Percentiles rank a stretch among this genome's conserved stretches.
phyloP scores from a whole-genome alignment of 2,797 vertebrate genomes.

The Melanogrammus aeglefinus region DNA sequence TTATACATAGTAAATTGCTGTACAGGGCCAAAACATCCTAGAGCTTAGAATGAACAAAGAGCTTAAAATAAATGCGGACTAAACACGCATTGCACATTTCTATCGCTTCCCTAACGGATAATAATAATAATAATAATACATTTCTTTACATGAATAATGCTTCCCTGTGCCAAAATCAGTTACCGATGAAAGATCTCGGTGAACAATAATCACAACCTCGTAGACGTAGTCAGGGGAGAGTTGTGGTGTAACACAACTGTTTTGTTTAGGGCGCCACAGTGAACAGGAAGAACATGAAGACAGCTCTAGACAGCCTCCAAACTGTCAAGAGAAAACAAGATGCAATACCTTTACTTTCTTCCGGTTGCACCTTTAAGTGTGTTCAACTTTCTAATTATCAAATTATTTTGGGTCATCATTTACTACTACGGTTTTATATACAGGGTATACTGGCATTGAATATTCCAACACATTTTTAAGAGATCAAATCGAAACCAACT shows the following conservation, averaged over 20 bases:
- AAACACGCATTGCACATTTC: background rate
- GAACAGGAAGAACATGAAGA: too few species aligned
- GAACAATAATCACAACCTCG: background rate
- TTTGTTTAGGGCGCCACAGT: background rate
- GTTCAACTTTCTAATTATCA: background rate
- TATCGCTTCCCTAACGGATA: background rate
- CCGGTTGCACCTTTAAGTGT: too few species aligned
- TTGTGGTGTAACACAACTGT: background rate
- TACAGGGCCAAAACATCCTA: background rate
- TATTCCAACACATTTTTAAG: background rate
- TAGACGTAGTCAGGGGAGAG: background rate
- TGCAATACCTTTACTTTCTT: too few species aligned
- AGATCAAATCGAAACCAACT: background rate
- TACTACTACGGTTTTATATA: too few species aligned
- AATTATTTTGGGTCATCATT: background rate
- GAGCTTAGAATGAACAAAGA: background rate
- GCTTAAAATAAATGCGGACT: background rate
- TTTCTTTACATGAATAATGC: background rate
- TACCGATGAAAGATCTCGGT: background rate
- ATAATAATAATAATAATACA: too few species aligned
- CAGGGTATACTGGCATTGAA: background rate
- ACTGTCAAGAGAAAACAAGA: too few species aligned
- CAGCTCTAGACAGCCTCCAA: too few species aligned
- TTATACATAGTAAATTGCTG: background rate
- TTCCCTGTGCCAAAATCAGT: background rate